A percentile compares a stretch with the other conserved stretches of the same genome.
Conservation (phyloP, 2,797 vertebrate species). For the Taeniopygia guttata region DNA sequence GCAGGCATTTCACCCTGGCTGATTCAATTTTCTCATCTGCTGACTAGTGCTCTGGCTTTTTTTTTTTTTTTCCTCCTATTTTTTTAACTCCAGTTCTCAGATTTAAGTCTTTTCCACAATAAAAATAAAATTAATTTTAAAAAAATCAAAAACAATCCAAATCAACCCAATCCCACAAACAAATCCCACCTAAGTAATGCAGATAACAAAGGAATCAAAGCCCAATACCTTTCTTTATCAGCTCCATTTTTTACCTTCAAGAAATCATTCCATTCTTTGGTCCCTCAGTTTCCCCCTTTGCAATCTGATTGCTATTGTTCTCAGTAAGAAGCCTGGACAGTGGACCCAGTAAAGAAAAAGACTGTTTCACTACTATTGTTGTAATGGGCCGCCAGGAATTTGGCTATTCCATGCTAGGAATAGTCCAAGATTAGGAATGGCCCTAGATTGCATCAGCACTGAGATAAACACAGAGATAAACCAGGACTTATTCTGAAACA, state of each 20-base stretch:
- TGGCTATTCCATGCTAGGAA: not conserved
- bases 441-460: not conserved
- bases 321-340: not conserved
- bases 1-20: not conserved
- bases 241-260: not conserved
- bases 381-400: not conserved
- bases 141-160: not conserved
- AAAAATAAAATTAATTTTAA: not conserved
- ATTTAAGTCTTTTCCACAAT: not conserved
- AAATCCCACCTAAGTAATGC: not conserved
- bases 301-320: not conserved
- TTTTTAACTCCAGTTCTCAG: not conserved
- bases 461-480: too few species aligned
- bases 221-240: not conserved
- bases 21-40: not conserved
- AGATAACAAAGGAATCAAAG: not conserved
- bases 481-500: not conserved
- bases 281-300: not conserved
- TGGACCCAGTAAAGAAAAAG: not conserved
- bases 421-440: not conserved
- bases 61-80: accelerated
- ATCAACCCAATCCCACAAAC: not conserved
- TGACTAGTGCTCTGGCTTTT: accelerated
- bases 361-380: not conserved
- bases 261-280: not conserved